Evolutionary conservation across 2,888 invertebrate species (phyloP), one percentile per base, ranked within the genome.

Genomic region (Cephus pygmeus): DNA sequence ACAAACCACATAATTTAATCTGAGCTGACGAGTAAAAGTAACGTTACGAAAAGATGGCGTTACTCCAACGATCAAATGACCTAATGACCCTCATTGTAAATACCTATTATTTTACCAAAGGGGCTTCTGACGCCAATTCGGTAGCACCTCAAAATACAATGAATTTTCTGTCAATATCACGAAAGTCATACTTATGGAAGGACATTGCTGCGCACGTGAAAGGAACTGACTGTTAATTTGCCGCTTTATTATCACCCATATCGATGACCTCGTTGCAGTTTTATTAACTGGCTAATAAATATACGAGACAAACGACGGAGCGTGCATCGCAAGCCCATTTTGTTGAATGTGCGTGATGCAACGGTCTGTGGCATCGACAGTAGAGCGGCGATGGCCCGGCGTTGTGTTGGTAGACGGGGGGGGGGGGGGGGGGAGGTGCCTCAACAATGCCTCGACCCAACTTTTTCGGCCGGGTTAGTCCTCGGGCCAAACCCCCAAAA

Each of bases 401-500:
- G 36, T 12, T 12, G 36, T 36, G 12, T 33, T 33, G 33, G 33
- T 33, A 33, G 33, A 3, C 33, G 33, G 33, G 31, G 31, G 31
- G 56, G n/a, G n/a, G n/a, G n/a, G n/a, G n/a, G n/a, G n/a, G n/a
- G n/a, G n/a, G n/a, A n/a, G n/a, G n/a, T n/a, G n/a, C n/a, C n/a
- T n/a, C n/a, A n/a, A n/a, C 56, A 56, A 56, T 56, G 56, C 56
- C 23, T 56, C 56, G 56, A 56, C 34, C 33, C 35, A 34, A 77
- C 75, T 75, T 78, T 78, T 78, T 78, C 34, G 34, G 31, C 33
- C 73, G 73, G 68, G 73, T 30, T 76, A 78, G 78, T 78, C 76
- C 34, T 34, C 34, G 34, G 15, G 35, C 34, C 75, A 40, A 30
- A 78, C 78, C 76, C 76, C 78, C 78, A 76, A 77, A 78, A 76